Percentiles rank a stretch among this genome's conserved stretches.
These are phyloP conservation scores for Chouioia cunea DNA, from an alignment of 2,888 invertebrate species.

Conservation along the genomic window DNA sequence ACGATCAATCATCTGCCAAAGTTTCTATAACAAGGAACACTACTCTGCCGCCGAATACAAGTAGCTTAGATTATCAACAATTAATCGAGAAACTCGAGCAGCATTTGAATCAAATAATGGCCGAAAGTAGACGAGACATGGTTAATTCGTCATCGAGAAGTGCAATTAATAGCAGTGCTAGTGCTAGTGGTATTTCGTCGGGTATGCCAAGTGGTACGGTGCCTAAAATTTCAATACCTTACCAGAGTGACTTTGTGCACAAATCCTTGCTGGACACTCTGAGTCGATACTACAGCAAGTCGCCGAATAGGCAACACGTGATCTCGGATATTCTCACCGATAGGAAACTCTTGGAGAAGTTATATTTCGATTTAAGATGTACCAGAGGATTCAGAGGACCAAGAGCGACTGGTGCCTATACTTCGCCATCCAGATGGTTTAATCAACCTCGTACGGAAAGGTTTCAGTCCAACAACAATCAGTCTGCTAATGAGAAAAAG, in stretches of 20 bases:
- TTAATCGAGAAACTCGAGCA: conserved; percentile 76
- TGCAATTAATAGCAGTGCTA: conserved; percentile 60
- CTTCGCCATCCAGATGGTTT: conserved; percentile 63
- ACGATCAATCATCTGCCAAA: conserved; percentile 32
- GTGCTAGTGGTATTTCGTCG: conserved; percentile 39
- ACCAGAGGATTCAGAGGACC: conserved; percentile 73
- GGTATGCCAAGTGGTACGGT: conserved; percentile 5
- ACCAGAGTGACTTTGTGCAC: conserved; percentile 72
- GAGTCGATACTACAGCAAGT: conserved; percentile 77
- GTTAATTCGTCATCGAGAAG: conserved; percentile 38
- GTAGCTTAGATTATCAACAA: conserved; percentile 74
- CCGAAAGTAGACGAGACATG: conserved; percentile 56
- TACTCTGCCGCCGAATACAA: conserved; percentile 51
- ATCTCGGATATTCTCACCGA: conserved; percentile 81
- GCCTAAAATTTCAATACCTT: conserved; percentile 64
- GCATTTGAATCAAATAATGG: conserved; percentile 70
- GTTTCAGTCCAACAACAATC: conserved; percentile 27
- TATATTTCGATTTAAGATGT: conserved; percentile 80
- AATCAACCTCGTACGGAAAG: conserved; percentile 48
- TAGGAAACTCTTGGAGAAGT: conserved; percentile 78
- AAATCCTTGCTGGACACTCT: conserved; percentile 77
- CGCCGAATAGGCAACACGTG: conserved; percentile 77
- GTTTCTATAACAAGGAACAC: conserved; percentile 30
- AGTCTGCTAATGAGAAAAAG: conserved; percentile 1
- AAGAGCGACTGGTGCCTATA: conserved; percentile 63